Percentiles rank a stretch among this genome's conserved stretches.
These are phyloP conservation scores for Zaprionus gabonicus DNA, from an alignment of 1,140 invertebrate genomes.

Conservation along the genomic window DNA sequence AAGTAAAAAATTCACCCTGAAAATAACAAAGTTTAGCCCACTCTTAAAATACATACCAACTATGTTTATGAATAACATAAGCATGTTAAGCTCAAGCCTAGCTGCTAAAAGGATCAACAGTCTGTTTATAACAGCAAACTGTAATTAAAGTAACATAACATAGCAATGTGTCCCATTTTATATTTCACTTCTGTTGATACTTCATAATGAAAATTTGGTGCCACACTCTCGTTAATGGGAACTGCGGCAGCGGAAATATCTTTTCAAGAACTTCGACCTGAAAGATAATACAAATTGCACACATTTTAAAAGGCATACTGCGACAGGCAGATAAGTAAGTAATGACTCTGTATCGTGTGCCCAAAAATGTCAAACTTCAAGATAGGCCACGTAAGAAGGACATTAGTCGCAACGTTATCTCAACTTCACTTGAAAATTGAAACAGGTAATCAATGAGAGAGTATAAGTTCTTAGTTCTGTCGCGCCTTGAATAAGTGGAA, in stretches of 20 bases:
- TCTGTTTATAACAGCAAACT: not conserved
- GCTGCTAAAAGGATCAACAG: not conserved
- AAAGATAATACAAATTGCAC: not conserved
- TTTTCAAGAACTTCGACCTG: not conserved
- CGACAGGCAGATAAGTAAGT: not conserved
- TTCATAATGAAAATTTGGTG: not conserved
- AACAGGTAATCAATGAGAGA: not conserved
- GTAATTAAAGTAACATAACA: not conserved
- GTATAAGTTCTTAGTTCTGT: not conserved
- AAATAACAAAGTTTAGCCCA: too few species aligned
- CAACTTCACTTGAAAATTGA: not conserved
- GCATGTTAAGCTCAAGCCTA: not conserved
- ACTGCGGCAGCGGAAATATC: not conserved
- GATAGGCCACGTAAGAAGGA: not conserved
- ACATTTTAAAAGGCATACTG: not conserved
- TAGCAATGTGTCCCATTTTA: not conserved
- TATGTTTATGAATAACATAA: not conserved
- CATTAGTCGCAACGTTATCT: not conserved
- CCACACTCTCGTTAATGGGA: not conserved
- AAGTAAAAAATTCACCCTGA: too few species aligned
- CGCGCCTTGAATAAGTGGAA: conserved; percentile 16
- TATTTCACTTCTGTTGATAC: not conserved
- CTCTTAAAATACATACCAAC: not conserved
- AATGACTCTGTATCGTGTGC: not conserved
- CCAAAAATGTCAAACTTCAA: not conserved